A percentile compares a stretch with the other conserved stretches of the same genome.
Evolutionary conservation across 2,888 invertebrate species (phyloP).

Genomic region (Pollenia angustigena): DNA sequence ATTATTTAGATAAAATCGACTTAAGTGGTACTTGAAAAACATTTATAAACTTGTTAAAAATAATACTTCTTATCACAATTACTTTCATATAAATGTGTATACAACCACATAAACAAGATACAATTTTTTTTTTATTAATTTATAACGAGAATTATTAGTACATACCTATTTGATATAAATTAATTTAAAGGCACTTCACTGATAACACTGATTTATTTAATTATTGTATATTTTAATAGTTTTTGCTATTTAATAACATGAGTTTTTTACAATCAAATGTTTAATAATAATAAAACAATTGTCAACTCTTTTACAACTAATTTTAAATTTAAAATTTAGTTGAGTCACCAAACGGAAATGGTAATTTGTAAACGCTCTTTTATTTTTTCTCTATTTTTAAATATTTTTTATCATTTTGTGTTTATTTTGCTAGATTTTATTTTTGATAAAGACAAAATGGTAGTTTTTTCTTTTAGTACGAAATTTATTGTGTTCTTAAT

Average conservation of each 20-base stretch:
- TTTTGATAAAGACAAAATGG: constrained; percentile 24
- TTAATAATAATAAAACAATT: background rate
- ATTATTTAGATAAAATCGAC: constrained; percentile 20
- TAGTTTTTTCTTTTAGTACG: background rate
- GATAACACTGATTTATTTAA: background rate
- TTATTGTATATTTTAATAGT: no score
- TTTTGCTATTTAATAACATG: background rate
- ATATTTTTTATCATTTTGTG: constrained; percentile 5
- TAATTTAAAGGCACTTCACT: background rate
- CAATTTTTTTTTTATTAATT: background rate
- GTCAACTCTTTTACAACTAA: constrained; percentile 1
- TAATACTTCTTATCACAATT: constrained; percentile 31
- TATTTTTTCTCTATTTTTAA: background rate
- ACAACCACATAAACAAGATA: background rate
- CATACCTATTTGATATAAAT: background rate
- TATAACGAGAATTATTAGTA: background rate
- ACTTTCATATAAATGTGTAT: background rate
- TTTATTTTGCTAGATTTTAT: constrained; percentile 1
- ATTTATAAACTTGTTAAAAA: constrained; percentile 14
- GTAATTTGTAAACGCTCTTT: constrained; percentile 10
- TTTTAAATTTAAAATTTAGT: background rate
- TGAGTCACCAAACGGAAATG: constrained; percentile 55
- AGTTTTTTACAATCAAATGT: background rate
- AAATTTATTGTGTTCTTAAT: constrained; percentile 40
- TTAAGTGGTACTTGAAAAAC: constrained; percentile 22